A percentile compares a stretch with the other conserved stretches of the same genome.
Evolutionary conservation across 2,888 invertebrate genomes (phyloP).

Genomic region (Cataglyphis livida): DNA sequence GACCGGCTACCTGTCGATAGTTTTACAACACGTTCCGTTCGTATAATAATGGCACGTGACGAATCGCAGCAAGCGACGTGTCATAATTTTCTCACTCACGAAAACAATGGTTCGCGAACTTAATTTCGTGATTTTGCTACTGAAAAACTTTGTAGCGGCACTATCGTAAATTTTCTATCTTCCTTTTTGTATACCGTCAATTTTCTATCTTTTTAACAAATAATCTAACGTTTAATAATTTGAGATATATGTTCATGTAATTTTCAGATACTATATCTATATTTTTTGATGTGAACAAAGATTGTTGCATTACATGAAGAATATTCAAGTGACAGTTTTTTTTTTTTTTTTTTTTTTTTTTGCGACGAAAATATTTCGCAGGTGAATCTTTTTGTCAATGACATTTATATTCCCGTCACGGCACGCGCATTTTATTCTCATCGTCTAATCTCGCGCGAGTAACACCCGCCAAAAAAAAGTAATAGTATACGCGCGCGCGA

Average conservation of each 20-base stretch:
- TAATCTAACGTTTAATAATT: background rate
- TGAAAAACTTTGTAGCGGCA: background rate
- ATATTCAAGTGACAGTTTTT: background rate
- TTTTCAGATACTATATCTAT: background rate
- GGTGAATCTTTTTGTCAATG: background rate
- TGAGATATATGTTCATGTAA: background rate
- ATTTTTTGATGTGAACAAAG: background rate
- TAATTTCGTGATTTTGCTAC: background rate
- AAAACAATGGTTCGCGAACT: background rate
- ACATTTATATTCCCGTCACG: conserved; percentile 16
- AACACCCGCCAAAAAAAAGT: conserved; percentile 49
- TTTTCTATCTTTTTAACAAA: background rate
- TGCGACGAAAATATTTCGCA: background rate
- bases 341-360: too few species aligned
- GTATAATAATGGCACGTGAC: conserved; percentile 11
- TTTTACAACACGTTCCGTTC: conserved; percentile 34
- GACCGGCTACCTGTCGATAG: conserved; percentile 37
- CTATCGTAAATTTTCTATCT: background rate
- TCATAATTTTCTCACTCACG: conserved; percentile 28
- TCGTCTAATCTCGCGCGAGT: conserved; percentile 56
- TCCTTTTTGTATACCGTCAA: background rate
- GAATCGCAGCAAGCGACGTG: conserved; percentile 4
- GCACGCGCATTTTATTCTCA: conserved; percentile 28
- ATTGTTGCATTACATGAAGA: background rate
- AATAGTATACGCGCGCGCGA: conserved; percentile 59